Conservation (phyloP, 2,797 vertebrate species). For the Sarcoramphus papa region DNA sequence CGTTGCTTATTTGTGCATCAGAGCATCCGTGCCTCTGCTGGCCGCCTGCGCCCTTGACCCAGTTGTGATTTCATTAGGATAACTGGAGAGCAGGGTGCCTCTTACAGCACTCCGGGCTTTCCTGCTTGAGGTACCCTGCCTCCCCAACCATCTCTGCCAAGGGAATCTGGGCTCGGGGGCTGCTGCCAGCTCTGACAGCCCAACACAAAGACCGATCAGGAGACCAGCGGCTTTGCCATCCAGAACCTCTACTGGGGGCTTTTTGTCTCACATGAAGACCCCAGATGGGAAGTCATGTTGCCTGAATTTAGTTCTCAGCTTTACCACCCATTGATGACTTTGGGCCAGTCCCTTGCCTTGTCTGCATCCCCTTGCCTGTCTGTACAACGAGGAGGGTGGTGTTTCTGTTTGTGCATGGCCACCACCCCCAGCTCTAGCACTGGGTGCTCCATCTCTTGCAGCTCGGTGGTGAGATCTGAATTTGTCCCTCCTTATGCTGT, state of each 20-base stretch:
- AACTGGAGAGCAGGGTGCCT: background rate
- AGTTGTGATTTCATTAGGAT: constrained; percentile 22
- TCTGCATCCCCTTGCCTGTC: background rate
- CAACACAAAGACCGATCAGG: background rate
- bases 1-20: background rate
- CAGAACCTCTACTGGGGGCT: background rate
- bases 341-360: background rate
- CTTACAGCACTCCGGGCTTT: background rate
- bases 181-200: background rate
- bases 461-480: background rate
- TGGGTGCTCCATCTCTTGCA: background rate
- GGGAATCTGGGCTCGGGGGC: background rate
- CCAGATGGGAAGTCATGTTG: background rate
- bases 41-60: background rate
- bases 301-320: background rate
- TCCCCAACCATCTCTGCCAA: background rate
- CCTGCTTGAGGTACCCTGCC: background rate
- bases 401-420: background rate
- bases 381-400: background rate
- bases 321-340: background rate
- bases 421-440: background rate
- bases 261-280: background rate
- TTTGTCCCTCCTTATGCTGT: background rate
- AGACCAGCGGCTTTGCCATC: background rate
- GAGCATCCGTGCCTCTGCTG: background rate